A percentile compares a stretch with the other conserved stretches of the same genome.
phyloP scores from a whole-genome alignment of 2,888 invertebrate species.

The Formica aserva region DNA sequence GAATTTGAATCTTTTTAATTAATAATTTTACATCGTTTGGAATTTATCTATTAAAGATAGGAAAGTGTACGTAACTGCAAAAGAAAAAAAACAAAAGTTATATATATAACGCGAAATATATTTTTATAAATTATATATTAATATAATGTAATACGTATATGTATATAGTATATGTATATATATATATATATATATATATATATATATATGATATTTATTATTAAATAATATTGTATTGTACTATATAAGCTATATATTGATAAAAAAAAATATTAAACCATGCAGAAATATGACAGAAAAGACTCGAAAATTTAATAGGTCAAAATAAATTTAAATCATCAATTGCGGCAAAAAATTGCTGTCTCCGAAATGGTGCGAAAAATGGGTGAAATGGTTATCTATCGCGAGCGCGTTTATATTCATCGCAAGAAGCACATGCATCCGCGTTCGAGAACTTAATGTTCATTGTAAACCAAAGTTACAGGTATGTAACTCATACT shows the following conservation, averaged over 20 bases:
- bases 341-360: neutral
- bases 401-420: slow-evolving; percentile 1
- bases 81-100: neutral
- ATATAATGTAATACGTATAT: too few species aligned
- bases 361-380: slow-evolving; percentile 3
- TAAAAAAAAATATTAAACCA: neutral
- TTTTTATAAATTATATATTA: neutral
- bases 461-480: slow-evolving; percentile 23
- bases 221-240: too few species aligned
- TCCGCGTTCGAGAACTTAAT: neutral
- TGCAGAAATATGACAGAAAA: neutral
- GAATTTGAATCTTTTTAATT: neutral
- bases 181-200: neutral
- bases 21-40: neutral
- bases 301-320: neutral
- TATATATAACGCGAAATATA: neutral
- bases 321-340: neutral
- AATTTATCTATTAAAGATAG: neutral
- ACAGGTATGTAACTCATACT: slow-evolving; percentile 9
- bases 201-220: neutral
- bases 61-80: neutral
- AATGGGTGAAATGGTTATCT: slow-evolving; percentile 10
- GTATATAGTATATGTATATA: too few species aligned
- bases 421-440: neutral
- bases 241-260: slow-evolving; percentile 5